Percentiles rank a stretch among this genome's conserved stretches.
These are phyloP conservation scores for Antennarius maculatus DNA, from an alignment of 2,797 vertebrate species.

Conservation along the genomic window DNA sequence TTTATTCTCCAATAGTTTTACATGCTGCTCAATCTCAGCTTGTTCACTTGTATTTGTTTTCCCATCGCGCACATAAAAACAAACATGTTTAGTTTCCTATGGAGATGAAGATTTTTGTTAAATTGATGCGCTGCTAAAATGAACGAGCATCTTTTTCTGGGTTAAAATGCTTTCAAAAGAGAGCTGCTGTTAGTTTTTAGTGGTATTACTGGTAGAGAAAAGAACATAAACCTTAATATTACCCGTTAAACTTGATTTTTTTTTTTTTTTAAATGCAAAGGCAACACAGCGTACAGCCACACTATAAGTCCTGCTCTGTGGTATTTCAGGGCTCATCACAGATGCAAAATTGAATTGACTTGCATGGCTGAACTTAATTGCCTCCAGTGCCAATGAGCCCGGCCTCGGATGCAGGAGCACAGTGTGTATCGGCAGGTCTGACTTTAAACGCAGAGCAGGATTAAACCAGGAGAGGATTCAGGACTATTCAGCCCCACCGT, in stretches of 20 bases:
- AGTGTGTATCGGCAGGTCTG: conserved; percentile 69
- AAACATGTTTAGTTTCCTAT: conserved; percentile 34
- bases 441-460: conserved; percentile 64
- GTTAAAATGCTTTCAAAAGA: conserved; percentile 3
- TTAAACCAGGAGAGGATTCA: conserved; percentile 63
- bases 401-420: conserved; percentile 60
- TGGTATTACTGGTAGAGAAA: neutral
- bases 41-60: conserved; percentile 39
- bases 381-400: conserved; percentile 70
- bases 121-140: conserved; percentile 17
- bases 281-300: conserved; percentile 27
- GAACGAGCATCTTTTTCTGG: conserved; percentile 11
- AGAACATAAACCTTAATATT: neutral
- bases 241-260: neutral
- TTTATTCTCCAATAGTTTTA: conserved; percentile 66
- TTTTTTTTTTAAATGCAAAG: neutral
- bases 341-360: conserved; percentile 81
- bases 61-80: conserved; percentile 31
- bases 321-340: conserved; percentile 75
- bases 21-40: conserved; percentile 61
- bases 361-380: conserved; percentile 84
- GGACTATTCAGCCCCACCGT: conserved; percentile 43
- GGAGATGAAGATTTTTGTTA: conserved; percentile 16
- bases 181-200: conserved; percentile 2
- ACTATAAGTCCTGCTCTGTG: conserved; percentile 65